Evolutionary conservation across 1,140 invertebrate species (phyloP), one percentile per base, ranked within the genome.

Genomic region (Sinonovacula constricta): DNA sequence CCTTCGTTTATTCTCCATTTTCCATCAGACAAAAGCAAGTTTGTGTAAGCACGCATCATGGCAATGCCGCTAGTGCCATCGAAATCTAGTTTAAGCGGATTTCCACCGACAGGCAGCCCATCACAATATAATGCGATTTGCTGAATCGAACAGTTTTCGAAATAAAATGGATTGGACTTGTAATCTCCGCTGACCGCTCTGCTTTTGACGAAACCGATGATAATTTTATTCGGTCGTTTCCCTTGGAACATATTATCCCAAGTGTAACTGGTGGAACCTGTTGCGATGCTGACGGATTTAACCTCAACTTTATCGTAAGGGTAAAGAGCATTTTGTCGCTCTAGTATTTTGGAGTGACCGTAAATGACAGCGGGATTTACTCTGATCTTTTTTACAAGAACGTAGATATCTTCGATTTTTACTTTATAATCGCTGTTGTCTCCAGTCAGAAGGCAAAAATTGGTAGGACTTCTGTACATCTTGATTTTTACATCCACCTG

Each of bases 1-100:
- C 72, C 74, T 14, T 14, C 15, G 53, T 77, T 62, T 24, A 36
- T 14, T 12, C 59, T 7, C 80, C 68, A 77, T 68, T 71, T 77
- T 15, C 49, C 60, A 18, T 45, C 62, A 12, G 36, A 30, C 24
- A 69, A 24, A 54, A 81, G 62, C 62, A 77, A 56, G 26, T 71
- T 67, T 3, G 22, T 67, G 5, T 30, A 67, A 24, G 33, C 68
- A 31, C 15, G 57, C 28, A 59, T 59, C 15, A 30, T 18, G n/a
- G n/a, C n/a, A 36, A 10, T 0, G 15, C 2, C n/a, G 4, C 26
- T 14, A 22, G 12, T 31, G 10, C 7, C 34, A 62, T 62, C 31
- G 18, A 60, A 62, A 33, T 72, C 54, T 7, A 72, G n/a, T 24
- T 49, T 72, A 10, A 72, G 15, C 15, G 34, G 69, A 30, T 72